A percentile compares a stretch with the other conserved stretches of the same genome.
These are phyloP conservation scores for Synaphobranchus kaupii DNA, from an alignment of 2,797 vertebrate genomes.

Conservation along the genomic window DNA sequence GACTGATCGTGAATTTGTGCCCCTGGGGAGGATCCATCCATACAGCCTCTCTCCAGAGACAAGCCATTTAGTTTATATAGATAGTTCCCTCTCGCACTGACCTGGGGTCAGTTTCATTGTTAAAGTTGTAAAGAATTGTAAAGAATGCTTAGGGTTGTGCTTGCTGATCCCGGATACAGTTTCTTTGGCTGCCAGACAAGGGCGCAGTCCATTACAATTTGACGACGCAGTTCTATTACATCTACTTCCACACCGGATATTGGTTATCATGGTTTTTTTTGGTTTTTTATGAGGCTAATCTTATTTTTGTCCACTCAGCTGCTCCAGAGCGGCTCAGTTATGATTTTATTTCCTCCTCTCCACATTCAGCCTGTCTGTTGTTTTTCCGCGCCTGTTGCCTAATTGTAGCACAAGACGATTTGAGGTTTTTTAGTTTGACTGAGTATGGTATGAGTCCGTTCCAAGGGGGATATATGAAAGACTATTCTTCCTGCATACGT, in stretches of 20 bases:
- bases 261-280: not conserved
- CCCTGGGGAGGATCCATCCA: not conserved
- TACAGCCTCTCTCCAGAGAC: not conserved
- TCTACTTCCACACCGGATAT: slow-evolving; percentile 2
- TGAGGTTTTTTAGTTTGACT: not conserved
- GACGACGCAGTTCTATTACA: not conserved
- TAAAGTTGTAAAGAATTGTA: too few species aligned
- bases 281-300: not conserved
- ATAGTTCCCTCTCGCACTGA: not conserved
- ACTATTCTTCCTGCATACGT: too few species aligned
- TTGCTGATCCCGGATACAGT: not conserved
- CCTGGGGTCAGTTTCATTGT: not conserved
- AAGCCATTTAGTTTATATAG: not conserved
- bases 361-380: not conserved
- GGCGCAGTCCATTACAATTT: not conserved
- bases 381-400: slow-evolving; percentile 3
- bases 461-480: not conserved
- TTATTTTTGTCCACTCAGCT: slow-evolving; percentile 6
- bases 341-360: not conserved
- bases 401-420: not conserved
- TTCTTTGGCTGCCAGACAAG: not conserved
- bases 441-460: not conserved
- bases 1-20: not conserved
- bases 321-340: not conserved
- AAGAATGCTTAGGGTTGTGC: not conserved